Percentiles rank a stretch among this genome's conserved stretches.
These are phyloP conservation scores for Takifugu bimaculatus DNA, from an alignment of 2,113 vertebrate genomes.

Conservation along the genomic window DNA sequence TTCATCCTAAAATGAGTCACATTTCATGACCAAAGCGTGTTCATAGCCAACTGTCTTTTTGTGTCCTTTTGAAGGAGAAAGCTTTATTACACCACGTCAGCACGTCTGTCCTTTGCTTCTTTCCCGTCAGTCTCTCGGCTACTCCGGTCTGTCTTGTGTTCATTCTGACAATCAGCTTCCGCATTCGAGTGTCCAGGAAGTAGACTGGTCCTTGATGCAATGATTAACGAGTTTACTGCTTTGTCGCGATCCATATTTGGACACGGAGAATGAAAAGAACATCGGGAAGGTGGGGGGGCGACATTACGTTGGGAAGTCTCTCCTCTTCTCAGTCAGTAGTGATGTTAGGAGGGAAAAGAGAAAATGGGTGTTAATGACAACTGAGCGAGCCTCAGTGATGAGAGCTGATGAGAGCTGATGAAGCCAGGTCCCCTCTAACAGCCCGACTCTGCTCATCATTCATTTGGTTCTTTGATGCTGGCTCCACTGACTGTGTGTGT, in stretches of 20 bases:
- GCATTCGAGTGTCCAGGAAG: slow-evolving; percentile 42
- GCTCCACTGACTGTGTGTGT: slow-evolving; percentile 14
- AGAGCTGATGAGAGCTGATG: slow-evolving; percentile 39
- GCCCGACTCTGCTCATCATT: slow-evolving; percentile 28
- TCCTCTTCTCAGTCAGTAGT: slow-evolving; percentile 37
- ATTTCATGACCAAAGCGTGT: slow-evolving; percentile 49
- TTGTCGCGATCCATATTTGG: slow-evolving; percentile 56
- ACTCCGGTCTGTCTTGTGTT: slow-evolving; percentile 15
- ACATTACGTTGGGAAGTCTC: slow-evolving; percentile 42
- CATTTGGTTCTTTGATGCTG: slow-evolving; percentile 43
- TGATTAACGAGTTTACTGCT: slow-evolving; percentile 33
- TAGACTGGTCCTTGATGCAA: slow-evolving; percentile 33
- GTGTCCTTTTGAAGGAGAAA: slow-evolving; percentile 52
- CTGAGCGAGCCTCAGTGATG: slow-evolving; percentile 44
- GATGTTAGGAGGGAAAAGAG: slow-evolving; percentile 34
- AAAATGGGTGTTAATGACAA: slow-evolving; percentile 46
- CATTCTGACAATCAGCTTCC: slow-evolving; percentile 17
- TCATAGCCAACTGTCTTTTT: slow-evolving; percentile 58
- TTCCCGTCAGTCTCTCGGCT: slow-evolving; percentile 14
- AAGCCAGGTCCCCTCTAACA: slow-evolving; percentile 42
- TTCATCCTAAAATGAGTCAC: slow-evolving; percentile 56
- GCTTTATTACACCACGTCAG: slow-evolving; percentile 48
- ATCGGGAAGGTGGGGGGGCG: slow-evolving; percentile 18
- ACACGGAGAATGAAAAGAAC: slow-evolving; percentile 37
- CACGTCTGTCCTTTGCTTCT: slow-evolving; percentile 6